Conservation (phyloP, 2,888 invertebrate species). For the Oxyscelio sp. region DNA sequence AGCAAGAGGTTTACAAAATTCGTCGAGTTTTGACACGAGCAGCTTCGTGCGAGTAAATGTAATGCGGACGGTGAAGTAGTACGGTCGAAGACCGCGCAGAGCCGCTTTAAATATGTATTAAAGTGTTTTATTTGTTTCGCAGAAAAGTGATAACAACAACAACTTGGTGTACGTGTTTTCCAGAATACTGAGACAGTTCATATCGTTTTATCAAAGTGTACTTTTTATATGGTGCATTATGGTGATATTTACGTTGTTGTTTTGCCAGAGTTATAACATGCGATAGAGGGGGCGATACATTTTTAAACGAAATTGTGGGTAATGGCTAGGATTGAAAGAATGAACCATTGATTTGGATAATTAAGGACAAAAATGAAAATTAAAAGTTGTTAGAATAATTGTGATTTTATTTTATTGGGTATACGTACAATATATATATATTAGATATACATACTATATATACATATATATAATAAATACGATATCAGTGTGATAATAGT, state of each 20-base stretch:
- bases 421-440: no score
- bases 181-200: slow-evolving; percentile 32
- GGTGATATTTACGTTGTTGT: slow-evolving; percentile 50
- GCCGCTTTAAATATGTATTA: slow-evolving; percentile 13
- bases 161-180: slow-evolving; percentile 30
- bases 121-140: slow-evolving; percentile 10
- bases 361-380: no score
- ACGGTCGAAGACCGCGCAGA: neutral
- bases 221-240: slow-evolving; percentile 59
- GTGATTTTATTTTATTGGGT: no score
- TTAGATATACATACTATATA: no score
- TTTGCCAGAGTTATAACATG: slow-evolving; percentile 39
- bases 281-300: no score
- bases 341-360: no score
- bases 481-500: no score
- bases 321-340: no score
- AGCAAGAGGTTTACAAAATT: no score
- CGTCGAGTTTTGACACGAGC: slow-evolving; percentile 8
- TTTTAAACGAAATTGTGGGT: no score
- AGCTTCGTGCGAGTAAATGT: slow-evolving; percentile 26
- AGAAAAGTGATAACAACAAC: slow-evolving; percentile 38
- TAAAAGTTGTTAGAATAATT: no score
- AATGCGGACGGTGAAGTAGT: neutral
- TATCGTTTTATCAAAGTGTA: slow-evolving; percentile 50
- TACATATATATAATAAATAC: no score